These are phyloP conservation scores for Larimichthys polyactis DNA, from an alignment of 2,113 vertebrate species.

Conservation along the genomic window DNA sequence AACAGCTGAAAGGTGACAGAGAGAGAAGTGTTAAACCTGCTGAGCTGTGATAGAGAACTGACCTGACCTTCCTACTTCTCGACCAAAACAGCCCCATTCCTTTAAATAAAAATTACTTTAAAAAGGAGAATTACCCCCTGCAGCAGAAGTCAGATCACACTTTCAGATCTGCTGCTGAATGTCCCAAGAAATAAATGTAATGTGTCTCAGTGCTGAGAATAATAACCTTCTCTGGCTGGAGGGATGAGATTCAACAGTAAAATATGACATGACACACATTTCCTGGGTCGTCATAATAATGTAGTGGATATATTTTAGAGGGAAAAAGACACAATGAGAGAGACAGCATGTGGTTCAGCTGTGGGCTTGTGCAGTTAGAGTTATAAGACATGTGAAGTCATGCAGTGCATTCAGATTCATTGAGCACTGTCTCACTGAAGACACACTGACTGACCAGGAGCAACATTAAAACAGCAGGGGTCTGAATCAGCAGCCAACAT, in stretches of 20 bases:
- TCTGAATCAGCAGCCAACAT: conserved; percentile 27
- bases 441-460: background rate
- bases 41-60: too few species aligned
- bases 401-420: background rate
- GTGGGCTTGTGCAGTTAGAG: background rate
- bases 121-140: background rate
- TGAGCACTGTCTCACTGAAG: background rate
- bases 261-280: conserved; percentile 29
- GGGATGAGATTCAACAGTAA: conserved; percentile 15
- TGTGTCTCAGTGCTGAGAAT: conserved; percentile 41
- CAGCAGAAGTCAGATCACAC: conserved; percentile 59
- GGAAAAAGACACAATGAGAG: background rate
- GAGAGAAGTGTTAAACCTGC: too few species aligned
- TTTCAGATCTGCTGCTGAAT: conserved; percentile 39
- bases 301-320: background rate
- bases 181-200: conserved; percentile 46
- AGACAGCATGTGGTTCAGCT: background rate
- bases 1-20: too few species aligned
- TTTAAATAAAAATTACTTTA: too few species aligned
- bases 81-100: too few species aligned
- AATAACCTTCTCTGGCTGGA: conserved; percentile 43
- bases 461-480: conserved; percentile 1
- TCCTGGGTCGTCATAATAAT: conserved; percentile 26
- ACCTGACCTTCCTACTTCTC: too few species aligned
- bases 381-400: background rate